Conservation (phyloP, 1,140 invertebrate species). For the Cephus cinctus region DNA sequence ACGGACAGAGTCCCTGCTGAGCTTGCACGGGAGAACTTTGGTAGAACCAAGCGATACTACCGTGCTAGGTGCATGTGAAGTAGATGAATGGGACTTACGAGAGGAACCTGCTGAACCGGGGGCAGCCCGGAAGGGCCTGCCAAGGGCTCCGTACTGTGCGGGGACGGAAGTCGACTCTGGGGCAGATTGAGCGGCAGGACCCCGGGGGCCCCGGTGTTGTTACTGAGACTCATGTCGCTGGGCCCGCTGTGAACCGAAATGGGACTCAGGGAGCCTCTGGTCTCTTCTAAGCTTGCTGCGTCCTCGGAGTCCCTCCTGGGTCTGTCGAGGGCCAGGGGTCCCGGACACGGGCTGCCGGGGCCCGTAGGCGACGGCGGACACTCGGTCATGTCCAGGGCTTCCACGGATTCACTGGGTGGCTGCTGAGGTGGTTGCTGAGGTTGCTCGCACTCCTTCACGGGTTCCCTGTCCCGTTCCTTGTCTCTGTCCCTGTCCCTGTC, state of each 20-base stretch:
- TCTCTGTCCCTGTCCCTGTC: constrained; percentile 28
- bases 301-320: constrained; percentile 50
- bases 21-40: too few relatives aligned
- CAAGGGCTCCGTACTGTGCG: constrained; percentile 67
- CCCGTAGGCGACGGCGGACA: constrained; percentile 45
- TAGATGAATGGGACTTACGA: too few relatives aligned
- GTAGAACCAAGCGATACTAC: too few relatives aligned
- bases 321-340: constrained; percentile 49
- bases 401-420: constrained; percentile 24
- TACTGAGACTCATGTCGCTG: constrained; percentile 61
- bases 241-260: constrained; percentile 57
- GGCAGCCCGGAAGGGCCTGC: constrained; percentile 75
- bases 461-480: constrained; percentile 18
- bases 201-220: constrained; percentile 45
- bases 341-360: constrained; percentile 50
- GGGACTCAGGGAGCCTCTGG: constrained; percentile 53
- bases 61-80: too few relatives aligned
- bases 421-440: constrained; percentile 33
- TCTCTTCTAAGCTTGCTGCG: constrained; percentile 48
- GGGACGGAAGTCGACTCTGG: constrained; percentile 60
- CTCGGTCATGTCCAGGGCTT: constrained; percentile 41
- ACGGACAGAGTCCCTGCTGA: too few relatives aligned
- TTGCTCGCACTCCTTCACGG: constrained; percentile 38
- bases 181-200: constrained; percentile 41
- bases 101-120: constrained; percentile 81